Conservation (phyloP, 92 coral and sea anemone species). For the Epizoanthus ramosus region DNA sequence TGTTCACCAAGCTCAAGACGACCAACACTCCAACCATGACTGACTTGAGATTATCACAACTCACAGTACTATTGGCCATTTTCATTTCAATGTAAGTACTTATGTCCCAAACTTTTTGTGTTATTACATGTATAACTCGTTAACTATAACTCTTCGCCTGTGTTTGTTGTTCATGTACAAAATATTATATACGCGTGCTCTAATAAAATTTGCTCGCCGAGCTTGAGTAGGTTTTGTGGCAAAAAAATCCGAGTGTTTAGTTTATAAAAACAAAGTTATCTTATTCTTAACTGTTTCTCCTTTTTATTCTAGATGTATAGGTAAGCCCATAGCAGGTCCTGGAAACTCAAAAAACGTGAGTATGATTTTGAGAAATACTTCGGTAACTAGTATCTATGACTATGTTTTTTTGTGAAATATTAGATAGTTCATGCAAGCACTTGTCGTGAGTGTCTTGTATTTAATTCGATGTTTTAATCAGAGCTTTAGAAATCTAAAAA, state of each 20-base stretch:
- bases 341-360: slow-evolving; percentile 5
- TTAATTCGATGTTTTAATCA: background rate
- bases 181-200: too few species aligned
- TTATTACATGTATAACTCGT: too few species aligned
- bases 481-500: slow-evolving; percentile 28
- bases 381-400: too few species aligned
- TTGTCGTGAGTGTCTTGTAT: background rate
- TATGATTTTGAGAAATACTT: background rate
- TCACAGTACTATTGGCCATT: background rate
- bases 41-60: background rate
- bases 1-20: too few species aligned
- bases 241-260: background rate
- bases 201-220: background rate
- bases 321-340: background rate
- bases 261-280: background rate
- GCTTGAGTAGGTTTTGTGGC: background rate
- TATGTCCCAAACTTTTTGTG: too few species aligned
- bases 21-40: background rate
- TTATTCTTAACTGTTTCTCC: background rate
- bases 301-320: slow-evolving; percentile 2
- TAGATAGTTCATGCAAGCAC: background rate
- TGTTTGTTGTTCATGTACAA: too few species aligned
- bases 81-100: slow-evolving; percentile 19
- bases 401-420: background rate
- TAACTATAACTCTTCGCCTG: too few species aligned